Evolutionary conservation across 2,113 vertebrate species (phyloP).

Genomic region (Bubo blakistoni): DNA sequence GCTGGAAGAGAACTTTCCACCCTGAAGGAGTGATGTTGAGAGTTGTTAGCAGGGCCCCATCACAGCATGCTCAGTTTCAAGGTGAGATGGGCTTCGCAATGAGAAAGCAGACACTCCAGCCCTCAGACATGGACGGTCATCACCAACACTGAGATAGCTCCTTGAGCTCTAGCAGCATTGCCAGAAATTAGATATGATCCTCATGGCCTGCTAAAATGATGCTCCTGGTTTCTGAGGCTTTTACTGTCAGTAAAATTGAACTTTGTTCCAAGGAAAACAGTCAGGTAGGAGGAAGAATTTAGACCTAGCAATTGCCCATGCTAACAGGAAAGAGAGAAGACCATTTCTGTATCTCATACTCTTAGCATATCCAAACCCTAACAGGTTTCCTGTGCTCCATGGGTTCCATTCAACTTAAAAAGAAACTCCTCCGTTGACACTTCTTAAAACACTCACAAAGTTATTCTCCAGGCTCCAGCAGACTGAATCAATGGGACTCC

Average conservation of each 20-base stretch:
- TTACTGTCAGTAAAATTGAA: background rate
- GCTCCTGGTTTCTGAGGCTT: background rate
- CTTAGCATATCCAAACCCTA: background rate
- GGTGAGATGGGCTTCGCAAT: accelerated
- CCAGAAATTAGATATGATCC: background rate
- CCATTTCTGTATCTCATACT: background rate
- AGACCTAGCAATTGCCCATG: background rate
- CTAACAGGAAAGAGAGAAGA: background rate
- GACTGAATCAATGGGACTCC: background rate
- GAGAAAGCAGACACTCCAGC: background rate
- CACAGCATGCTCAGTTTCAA: accelerated
- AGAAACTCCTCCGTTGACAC: background rate
- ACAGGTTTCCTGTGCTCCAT: background rate
- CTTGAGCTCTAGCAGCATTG: background rate
- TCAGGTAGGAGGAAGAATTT: background rate
- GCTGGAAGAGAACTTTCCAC: background rate
- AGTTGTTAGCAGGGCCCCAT: accelerated
- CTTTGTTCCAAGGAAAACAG: background rate
- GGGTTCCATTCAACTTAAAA: background rate
- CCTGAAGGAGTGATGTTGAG: background rate
- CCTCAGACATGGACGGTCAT: accelerated
- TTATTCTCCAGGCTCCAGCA: background rate
- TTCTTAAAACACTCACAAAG: background rate
- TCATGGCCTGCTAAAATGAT: background rate
- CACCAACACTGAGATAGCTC: background rate